phyloP scores from a whole-genome alignment of 2,888 invertebrate genomes.

The Anarsia innoxiella region DNA sequence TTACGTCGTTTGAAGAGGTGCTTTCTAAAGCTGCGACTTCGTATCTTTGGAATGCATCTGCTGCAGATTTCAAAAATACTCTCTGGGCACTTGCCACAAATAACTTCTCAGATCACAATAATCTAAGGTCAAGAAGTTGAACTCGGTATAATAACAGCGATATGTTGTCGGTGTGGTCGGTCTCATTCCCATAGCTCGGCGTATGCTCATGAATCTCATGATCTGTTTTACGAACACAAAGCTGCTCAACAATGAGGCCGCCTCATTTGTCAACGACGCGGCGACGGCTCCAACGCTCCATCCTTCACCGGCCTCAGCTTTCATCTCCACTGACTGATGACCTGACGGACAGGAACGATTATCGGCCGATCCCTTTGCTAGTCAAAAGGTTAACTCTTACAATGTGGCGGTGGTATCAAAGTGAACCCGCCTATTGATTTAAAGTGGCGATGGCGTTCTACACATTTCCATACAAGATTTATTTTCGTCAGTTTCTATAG shows the following conservation, averaged over 20 bases:
- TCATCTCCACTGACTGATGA: constrained; percentile 67
- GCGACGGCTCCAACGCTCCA: constrained; percentile 25
- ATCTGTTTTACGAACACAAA: constrained; percentile 53
- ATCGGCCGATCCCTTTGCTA: constrained; percentile 55
- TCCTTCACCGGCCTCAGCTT: constrained; percentile 32
- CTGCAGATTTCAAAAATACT: too few species aligned
- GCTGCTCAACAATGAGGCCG: constrained; percentile 41
- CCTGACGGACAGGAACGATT: constrained; percentile 62
- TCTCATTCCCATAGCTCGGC: constrained; percentile 16
- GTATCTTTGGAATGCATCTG: too few species aligned
- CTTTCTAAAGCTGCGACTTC: too few species aligned
- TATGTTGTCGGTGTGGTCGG: too few species aligned
- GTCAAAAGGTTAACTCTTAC: constrained; percentile 50
- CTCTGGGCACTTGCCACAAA: too few species aligned
- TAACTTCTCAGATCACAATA: too few species aligned
- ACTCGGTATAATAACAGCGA: too few species aligned
- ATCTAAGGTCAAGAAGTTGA: too few species aligned
- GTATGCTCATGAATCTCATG: constrained; percentile 32
- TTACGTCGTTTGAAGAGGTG: background rate
- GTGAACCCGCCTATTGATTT: constrained; percentile 21
- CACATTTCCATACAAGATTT: constrained; percentile 4
- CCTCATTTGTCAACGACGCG: constrained; percentile 50
- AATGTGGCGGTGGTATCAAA: constrained; percentile 56
- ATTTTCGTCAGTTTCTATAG: constrained; percentile 4
- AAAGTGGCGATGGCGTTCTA: constrained; percentile 8